phyloP scores from a whole-genome alignment of 2,888 invertebrate species.

The Diogma glabrata region DNA sequence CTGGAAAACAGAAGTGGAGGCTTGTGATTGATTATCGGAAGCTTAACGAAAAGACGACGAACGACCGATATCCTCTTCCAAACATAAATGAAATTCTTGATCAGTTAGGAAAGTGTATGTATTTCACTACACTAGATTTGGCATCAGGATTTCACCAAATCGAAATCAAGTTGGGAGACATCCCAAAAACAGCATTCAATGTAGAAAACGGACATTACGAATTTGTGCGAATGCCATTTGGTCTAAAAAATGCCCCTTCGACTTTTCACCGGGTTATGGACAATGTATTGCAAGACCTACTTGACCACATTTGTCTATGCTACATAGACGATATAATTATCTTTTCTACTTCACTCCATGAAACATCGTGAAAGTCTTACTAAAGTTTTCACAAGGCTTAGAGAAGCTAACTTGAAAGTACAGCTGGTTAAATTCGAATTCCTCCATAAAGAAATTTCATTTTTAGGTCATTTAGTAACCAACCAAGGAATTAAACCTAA shows the following conservation, averaged over 20 bases:
- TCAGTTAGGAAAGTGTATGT: conserved; percentile 11
- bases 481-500: not conserved
- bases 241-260: no score
- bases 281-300: not conserved
- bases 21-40: conserved; percentile 13
- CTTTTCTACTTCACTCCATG: not conserved
- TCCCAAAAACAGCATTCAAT: not conserved
- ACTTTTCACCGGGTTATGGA: not conserved
- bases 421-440: not conserved
- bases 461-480: no score
- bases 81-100: conserved; percentile 18
- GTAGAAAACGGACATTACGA: not conserved
- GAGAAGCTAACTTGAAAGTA: not conserved
- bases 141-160: conserved; percentile 5
- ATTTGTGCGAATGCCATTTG: not conserved
- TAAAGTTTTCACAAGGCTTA: not conserved
- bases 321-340: not conserved
- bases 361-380: not conserved
- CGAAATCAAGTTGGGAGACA: not conserved
- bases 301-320: not conserved
- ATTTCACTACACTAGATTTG: not conserved
- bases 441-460: not conserved
- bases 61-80: conserved; percentile 23
- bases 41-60: conserved; percentile 20
- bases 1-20: conserved; percentile 21